Evolutionary conservation across 2,888 invertebrate genomes (phyloP).

Genomic region (Polia nebulosa): DNA sequence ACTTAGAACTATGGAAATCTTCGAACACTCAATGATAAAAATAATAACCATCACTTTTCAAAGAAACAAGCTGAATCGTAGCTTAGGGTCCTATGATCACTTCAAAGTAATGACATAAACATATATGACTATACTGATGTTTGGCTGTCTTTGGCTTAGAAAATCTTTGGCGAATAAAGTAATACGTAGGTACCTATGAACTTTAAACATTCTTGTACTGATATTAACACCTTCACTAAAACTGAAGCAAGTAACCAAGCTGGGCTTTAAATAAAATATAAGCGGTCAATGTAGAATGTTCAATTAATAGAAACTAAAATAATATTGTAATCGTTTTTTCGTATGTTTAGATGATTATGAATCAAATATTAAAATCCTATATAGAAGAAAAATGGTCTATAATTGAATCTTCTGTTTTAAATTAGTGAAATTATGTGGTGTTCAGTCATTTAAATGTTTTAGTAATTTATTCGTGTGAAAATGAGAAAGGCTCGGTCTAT

Average conservation of each 20-base stretch:
- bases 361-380: conserved; percentile 42
- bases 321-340: conserved; percentile 36
- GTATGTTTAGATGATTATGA: conserved; percentile 32
- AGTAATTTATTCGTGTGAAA: conserved; percentile 22
- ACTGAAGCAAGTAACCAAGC: conserved; percentile 53
- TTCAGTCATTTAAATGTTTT: conserved; percentile 12
- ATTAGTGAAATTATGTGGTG: conserved; percentile 16
- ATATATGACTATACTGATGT: conserved; percentile 21
- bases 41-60: not conserved
- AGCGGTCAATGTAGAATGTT: conserved; percentile 69
- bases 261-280: conserved; percentile 73
- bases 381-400: conserved; percentile 18
- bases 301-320: conserved; percentile 69
- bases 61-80: not conserved
- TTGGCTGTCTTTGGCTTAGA: conserved; percentile 38
- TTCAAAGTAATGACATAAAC: conserved; percentile 18
- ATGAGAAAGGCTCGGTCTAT: conserved; percentile 29
- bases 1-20: conserved; percentile 79
- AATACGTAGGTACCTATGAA: conserved; percentile 4
- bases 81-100: conserved; percentile 22
- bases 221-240: conserved; percentile 26
- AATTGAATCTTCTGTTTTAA: conserved; percentile 29
- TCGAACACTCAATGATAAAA: not conserved
- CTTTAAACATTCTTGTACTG: conserved; percentile 3
- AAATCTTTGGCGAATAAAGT: conserved; percentile 17